These are phyloP conservation scores for Crenuchus spilurus DNA, from an alignment of 2,797 vertebrate species.

Conservation along the genomic window DNA sequence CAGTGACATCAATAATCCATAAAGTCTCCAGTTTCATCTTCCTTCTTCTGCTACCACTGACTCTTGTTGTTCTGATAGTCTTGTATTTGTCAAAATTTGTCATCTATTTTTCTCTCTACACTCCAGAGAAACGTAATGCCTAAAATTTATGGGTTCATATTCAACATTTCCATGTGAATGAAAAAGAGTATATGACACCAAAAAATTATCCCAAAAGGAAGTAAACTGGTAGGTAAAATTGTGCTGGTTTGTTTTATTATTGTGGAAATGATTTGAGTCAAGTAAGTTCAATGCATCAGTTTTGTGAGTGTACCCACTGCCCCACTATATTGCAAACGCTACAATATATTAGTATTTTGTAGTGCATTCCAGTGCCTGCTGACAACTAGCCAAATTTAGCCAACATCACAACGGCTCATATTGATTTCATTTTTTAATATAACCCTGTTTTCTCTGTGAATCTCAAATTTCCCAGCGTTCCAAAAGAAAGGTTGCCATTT, in stretches of 20 bases:
- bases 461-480: not conserved
- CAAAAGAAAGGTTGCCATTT: conserved; percentile 10
- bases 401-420: not conserved
- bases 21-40: conserved; percentile 60
- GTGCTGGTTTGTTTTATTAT: not conserved
- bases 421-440: conserved; percentile 26
- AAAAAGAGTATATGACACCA: too few species aligned
- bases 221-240: not conserved
- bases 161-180: too few species aligned
- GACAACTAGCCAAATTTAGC: conserved; percentile 16
- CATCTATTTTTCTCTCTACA: not conserved
- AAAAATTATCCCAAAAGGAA: not conserved
- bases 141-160: not conserved
- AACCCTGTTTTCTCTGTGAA: conserved; percentile 30
- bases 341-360: not conserved
- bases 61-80: conserved; percentile 20
- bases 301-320: not conserved
- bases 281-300: not conserved
- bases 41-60: conserved; percentile 22
- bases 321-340: not conserved
- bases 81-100: conserved; percentile 1
- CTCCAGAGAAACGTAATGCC: not conserved
- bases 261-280: not conserved
- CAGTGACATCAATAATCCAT: conserved; percentile 65
- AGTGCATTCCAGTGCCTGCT: not conserved